Conservation (phyloP, 1,140 invertebrate genomes). For the Drosophila lacertosa region DNA sequence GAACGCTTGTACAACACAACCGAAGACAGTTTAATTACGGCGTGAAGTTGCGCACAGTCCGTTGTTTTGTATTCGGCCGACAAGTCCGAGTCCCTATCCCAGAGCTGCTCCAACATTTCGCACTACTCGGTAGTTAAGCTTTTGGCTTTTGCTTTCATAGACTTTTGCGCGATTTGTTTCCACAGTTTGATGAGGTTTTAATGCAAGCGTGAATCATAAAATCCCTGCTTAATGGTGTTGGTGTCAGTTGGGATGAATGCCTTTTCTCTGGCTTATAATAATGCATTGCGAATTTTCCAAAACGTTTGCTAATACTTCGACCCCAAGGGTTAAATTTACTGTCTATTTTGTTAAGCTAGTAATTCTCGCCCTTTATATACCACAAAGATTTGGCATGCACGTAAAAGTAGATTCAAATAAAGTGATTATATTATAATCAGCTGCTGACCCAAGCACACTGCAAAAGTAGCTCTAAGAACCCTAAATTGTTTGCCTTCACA, state of each 20-base stretch:
- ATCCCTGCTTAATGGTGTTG: slow-evolving; percentile 60
- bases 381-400: no score
- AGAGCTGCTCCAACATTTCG: not conserved
- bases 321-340: slow-evolving; percentile 36
- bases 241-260: slow-evolving; percentile 41
- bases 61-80: slow-evolving; percentile 41
- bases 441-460: no score
- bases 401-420: no score
- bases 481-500: not conserved
- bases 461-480: no score
- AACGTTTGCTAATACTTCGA: slow-evolving; percentile 21
- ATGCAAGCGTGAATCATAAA: slow-evolving; percentile 81
- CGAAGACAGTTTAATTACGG: slow-evolving; percentile 82
- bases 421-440: no score
- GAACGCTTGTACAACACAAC: slow-evolving; percentile 66
- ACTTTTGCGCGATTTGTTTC: slow-evolving; percentile 46
- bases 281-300: slow-evolving; percentile 50
- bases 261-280: slow-evolving; percentile 35
- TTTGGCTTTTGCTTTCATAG: slow-evolving; percentile 37
- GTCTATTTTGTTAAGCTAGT: slow-evolving; percentile 3
- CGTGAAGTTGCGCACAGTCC: slow-evolving; percentile 75
- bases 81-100: not conserved
- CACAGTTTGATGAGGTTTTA: slow-evolving; percentile 65
- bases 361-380: not conserved
- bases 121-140: slow-evolving; percentile 21